Evolutionary conservation across 2,888 invertebrate genomes (phyloP).

Genomic region (Sarcophaga carnaria): DNA sequence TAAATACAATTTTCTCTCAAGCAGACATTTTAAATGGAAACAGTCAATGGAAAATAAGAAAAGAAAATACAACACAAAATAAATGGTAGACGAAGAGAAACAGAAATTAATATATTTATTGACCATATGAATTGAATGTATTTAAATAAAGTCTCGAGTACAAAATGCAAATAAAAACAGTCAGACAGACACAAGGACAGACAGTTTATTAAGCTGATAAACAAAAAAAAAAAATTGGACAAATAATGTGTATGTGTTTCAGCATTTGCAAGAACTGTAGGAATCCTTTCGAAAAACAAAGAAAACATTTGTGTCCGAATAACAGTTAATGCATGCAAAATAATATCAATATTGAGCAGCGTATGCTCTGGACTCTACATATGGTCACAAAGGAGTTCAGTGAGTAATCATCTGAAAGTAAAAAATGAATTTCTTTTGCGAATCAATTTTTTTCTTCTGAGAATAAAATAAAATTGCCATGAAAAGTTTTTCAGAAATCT

Average conservation of each 20-base stretch:
- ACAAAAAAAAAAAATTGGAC: conserved; percentile 30
- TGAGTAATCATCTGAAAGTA: too few species aligned
- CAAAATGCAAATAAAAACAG: conserved; percentile 46
- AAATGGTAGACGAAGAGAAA: conserved; percentile 16
- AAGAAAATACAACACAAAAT: neutral
- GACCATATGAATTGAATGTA: conserved; percentile 65
- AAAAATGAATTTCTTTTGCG: too few species aligned
- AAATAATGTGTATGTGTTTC: neutral
- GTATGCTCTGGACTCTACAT: neutral
- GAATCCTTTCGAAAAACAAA: too few species aligned
- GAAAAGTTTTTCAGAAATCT: too few species aligned
- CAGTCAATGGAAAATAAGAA: conserved; percentile 6
- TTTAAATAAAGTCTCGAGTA: conserved; percentile 69
- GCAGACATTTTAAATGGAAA: conserved; percentile 40
- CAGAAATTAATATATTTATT: conserved; percentile 60
- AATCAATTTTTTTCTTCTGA: too few species aligned
- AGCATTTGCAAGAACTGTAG: neutral
- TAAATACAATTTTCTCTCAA: conserved; percentile 59
- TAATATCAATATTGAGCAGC: neutral
- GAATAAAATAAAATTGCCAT: too few species aligned
- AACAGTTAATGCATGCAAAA: neutral
- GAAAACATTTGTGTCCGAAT: neutral
- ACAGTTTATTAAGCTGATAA: conserved; percentile 8
- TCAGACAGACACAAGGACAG: neutral
- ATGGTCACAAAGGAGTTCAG: neutral